Evolutionary conservation across 1,140 invertebrate species (phyloP), one percentile per base, ranked within the genome.

Genomic region (Drosophila ogumai): DNA sequence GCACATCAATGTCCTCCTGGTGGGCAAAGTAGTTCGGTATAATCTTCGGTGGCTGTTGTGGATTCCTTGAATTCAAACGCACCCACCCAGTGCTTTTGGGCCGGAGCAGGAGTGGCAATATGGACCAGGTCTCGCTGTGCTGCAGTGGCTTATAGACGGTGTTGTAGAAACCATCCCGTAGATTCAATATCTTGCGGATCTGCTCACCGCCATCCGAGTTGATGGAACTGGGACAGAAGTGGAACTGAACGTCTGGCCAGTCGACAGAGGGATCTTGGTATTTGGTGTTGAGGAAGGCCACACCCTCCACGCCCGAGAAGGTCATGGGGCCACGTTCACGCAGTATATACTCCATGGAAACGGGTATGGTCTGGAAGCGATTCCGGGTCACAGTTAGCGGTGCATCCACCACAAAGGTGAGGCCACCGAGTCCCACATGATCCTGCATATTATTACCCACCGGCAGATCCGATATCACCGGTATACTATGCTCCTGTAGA

Each of bases 1-100:
- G 82, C 0, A 96, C 94, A 72, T 95, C 93, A 13, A 98, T 94
- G 74, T 98, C 97, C 78, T 96, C 95, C 66, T 95, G 95, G 74
- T 97, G 95, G 0, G 96, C 95, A 82, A 98, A 97, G 82, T 98
- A 98, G 82, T 98, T 98, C 0, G 98, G 98, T 91, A 97, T 96
- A n/a, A 99, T 96, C 5, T 96, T 94, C 0, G 98, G 98, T 79
- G 96, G 95, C 3, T 96, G 94, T 10, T 95, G 94, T 0, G 98
- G 98, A 93, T 99, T 96, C 31, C 93, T 94, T 36, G 95, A 97
- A 64, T 95, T 95, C 1, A 99, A 86, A n/a, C 95, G 94, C 6
- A 99, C 93, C 94, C 95, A 96, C 0, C 98, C 98, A 0, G 94
- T 94, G 87, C 97, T 98, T 84, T 95, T 96, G 0, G 98, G 97